Evolutionary conservation across 2,113 vertebrate species (phyloP).

Genomic region (Hipposideros armiger): DNA sequence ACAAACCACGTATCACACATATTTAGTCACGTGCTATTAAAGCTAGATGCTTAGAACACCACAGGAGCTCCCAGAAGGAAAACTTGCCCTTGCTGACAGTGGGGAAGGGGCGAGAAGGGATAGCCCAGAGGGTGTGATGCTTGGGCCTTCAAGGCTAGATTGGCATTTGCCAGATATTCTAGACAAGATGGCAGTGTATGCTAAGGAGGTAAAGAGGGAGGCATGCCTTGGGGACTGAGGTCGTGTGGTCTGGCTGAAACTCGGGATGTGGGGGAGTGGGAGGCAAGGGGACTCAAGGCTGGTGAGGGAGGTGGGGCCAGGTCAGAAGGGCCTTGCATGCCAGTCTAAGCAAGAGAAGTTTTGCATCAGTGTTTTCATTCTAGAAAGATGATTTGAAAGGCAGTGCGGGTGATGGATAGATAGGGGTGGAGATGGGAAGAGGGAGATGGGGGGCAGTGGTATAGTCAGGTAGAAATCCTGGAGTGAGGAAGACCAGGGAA

Average conservation of each 20-base stretch:
- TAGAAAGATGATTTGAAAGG: not conserved
- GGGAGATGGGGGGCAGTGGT: too few relatives aligned
- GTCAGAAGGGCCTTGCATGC: not conserved
- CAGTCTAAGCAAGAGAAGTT: not conserved
- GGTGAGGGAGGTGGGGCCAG: not conserved
- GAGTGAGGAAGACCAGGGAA: not conserved
- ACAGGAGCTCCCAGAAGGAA: not conserved
- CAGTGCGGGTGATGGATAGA: not conserved
- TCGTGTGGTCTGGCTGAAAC: not conserved
- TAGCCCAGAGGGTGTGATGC: accelerated
- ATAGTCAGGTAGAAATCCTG: not conserved
- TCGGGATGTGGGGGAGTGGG: not conserved
- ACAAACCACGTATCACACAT: accelerated
- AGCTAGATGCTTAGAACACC: not conserved
- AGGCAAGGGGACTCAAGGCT: not conserved
- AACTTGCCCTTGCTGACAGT: not conserved
- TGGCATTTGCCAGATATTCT: not conserved
- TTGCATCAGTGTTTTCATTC: not conserved
- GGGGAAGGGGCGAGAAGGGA: too few relatives aligned
- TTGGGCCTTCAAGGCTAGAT: not conserved
- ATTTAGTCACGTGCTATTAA: not conserved
- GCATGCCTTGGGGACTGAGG: not conserved
- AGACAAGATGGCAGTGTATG: not conserved
- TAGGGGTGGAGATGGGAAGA: not conserved
- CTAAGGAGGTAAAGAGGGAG: not conserved